Evolutionary conservation across 2,797 vertebrate species (phyloP).

Genomic region (Chelmon rostratus): DNA sequence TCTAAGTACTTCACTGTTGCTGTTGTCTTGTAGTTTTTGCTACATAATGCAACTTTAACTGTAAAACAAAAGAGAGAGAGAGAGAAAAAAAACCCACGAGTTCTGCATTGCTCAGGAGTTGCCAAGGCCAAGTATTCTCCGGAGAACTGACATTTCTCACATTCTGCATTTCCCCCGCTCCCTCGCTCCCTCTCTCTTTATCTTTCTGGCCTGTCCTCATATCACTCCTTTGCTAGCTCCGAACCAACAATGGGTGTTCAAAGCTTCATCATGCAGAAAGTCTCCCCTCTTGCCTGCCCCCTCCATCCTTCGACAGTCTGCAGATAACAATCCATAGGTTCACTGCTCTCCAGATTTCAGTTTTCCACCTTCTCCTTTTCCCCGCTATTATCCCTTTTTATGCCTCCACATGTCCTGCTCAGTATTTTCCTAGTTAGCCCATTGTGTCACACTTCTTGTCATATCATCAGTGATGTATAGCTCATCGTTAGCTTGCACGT

Average conservation of each 20-base stretch:
- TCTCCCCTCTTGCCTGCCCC: conserved; percentile 26
- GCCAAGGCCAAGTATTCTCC: conserved; percentile 52
- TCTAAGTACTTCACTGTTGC: conserved; percentile 21
- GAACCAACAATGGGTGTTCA: conserved; percentile 57
- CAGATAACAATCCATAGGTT: conserved; percentile 58
- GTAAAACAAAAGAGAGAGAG: conserved; percentile 9
- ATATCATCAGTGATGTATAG: not conserved
- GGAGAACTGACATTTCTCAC: conserved; percentile 62
- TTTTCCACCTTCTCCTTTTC: not conserved
- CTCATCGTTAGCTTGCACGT: not conserved
- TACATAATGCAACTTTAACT: conserved; percentile 44
- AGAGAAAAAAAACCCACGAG: conserved; percentile 14
- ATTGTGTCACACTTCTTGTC: not conserved
- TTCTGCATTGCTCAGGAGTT: conserved; percentile 53
- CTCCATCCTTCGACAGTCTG: conserved; percentile 28
- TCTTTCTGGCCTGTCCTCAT: conserved; percentile 49
- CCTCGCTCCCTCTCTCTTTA: conserved; percentile 27
- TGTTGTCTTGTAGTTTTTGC: conserved; percentile 36
- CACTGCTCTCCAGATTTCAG: conserved; percentile 25
- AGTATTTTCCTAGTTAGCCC: not conserved
- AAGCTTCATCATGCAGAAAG: conserved; percentile 59
- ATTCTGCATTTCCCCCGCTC: conserved; percentile 47
- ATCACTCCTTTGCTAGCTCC: conserved; percentile 50
- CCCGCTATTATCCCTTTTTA: not conserved
- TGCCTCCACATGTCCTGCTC: not conserved